Base-by-base conservation (phyloP, 2,797 vertebrate species). In the Cercopithecus mitis region DNA sequence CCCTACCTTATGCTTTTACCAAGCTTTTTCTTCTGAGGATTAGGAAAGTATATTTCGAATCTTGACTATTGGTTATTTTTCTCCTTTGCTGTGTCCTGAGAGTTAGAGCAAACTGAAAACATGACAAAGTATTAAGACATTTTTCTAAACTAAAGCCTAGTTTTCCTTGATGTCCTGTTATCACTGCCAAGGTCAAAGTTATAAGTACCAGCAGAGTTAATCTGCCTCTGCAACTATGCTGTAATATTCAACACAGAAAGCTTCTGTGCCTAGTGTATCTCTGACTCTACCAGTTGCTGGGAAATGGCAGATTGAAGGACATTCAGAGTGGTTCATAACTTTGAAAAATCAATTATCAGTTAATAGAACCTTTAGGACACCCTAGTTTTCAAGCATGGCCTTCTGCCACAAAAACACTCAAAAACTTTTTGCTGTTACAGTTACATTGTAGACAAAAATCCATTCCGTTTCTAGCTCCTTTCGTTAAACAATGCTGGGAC, bases 381-480 rank as follows among this genome's bases (percentile, higher is more conserved):
- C 0, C 55, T 88, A 90, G 30, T 95, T 86, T 39, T 47, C 90
- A 73, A 96, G 73, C 58, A 64, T 98, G 97, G 96, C 94, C 87
- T 94, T 94, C 95, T 98, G 96, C 97, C 97, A 98, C 92, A 83
- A 95, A 97, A 98, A 97, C 97, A 98, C 97, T 98, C 96, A 61
- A 97, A 98, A 93, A 92, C 57, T 43, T 97, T 93, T 61, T 95
- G 47, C 79, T 97, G 36, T 92, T 97, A 80, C 50, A 97, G 67
- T 96, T 97, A 94, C 17, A 30, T 43, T 88, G 10, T 93, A 77
- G 92, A 96, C 0, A 76, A 95, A 98, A 98, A 97, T 97, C 77
- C 61, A 81, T 97, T 97, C 92, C 52, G 93, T 97, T 98, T 98
- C 84, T 98, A 97, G 93, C 64, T 96, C 72, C 76, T 97, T 81